These are phyloP conservation scores for Atlantisia rogersi DNA, from an alignment of 2,113 vertebrate genomes.

Conservation along the genomic window DNA sequence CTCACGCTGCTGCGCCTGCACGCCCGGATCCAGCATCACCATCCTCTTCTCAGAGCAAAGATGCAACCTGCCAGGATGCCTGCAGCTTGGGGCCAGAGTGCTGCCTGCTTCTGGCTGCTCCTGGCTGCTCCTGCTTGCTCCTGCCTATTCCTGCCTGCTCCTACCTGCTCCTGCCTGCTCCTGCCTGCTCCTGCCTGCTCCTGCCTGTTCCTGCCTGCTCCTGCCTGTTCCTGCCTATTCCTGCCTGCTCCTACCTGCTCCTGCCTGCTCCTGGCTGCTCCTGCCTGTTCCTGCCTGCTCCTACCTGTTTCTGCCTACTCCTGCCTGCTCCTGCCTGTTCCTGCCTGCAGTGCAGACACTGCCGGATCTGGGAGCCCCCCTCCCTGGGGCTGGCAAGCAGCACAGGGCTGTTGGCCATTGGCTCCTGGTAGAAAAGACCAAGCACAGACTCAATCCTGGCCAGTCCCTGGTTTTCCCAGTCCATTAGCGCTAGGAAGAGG, in stretches of 20 bases:
- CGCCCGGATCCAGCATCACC: neutral
- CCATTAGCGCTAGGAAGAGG: fast-evolving
- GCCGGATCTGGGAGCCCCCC: fast-evolving
- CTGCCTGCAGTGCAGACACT: neutral
- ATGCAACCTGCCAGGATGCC: neutral
- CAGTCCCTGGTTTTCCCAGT: neutral
- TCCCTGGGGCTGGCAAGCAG: neutral
- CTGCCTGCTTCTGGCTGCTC: neutral
- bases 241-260: too few species aligned
- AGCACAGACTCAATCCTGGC: neutral
- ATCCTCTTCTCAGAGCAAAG: neutral
- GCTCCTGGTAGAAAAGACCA: neutral
- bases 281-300: too few species aligned
- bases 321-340: neutral
- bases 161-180: too few species aligned
- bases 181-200: too few species aligned
- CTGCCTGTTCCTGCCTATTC: too few species aligned
- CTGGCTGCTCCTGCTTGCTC: too few species aligned
- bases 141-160: too few species aligned
- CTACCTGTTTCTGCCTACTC: too few species aligned
- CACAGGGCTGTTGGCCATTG: neutral
- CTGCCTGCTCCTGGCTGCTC: too few species aligned
- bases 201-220: too few species aligned
- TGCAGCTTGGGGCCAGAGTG: neutral
- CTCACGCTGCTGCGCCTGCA: fast-evolving